Percentiles rank a stretch among this genome's conserved stretches.
phyloP scores from a whole-genome alignment of 2,797 vertebrate genomes.

The Chromobotia macracanthus region DNA sequence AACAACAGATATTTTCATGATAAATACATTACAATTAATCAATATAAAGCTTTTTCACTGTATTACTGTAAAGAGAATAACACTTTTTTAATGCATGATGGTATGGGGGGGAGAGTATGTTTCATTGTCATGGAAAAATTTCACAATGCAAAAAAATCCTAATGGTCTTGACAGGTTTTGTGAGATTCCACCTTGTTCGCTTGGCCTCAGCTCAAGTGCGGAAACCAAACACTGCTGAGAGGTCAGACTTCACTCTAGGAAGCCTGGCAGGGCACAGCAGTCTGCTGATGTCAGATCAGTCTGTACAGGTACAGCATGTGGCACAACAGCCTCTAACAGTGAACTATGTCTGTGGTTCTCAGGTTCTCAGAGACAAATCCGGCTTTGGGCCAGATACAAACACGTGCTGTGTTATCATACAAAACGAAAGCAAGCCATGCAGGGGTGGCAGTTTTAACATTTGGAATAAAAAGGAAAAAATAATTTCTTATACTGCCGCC shows the following conservation, averaged over 20 bases:
- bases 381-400: conserved; percentile 8
- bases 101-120: background rate
- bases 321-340: background rate
- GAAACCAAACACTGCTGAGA: conserved; percentile 14
- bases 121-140: background rate
- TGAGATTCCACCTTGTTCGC: background rate
- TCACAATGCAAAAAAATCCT: background rate
- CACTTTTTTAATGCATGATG: background rate
- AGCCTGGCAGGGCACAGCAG: background rate
- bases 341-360: conserved; percentile 6
- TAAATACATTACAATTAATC: background rate
- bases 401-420: background rate
- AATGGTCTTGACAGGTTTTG: background rate
- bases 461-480: conserved; percentile 26
- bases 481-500: conserved; percentile 6
- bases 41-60: background rate
- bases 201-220: background rate
- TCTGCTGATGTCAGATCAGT: background rate
- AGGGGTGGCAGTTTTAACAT: conserved; percentile 32
- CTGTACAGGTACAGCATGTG: background rate
- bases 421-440: conserved; percentile 55
- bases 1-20: background rate
- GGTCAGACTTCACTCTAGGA: conserved; percentile 1
- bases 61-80: background rate
- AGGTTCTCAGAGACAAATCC: conserved; percentile 8